These are phyloP conservation scores for Phymatocera aterrima DNA, from an alignment of 2,888 invertebrate genomes.

Conservation along the genomic window DNA sequence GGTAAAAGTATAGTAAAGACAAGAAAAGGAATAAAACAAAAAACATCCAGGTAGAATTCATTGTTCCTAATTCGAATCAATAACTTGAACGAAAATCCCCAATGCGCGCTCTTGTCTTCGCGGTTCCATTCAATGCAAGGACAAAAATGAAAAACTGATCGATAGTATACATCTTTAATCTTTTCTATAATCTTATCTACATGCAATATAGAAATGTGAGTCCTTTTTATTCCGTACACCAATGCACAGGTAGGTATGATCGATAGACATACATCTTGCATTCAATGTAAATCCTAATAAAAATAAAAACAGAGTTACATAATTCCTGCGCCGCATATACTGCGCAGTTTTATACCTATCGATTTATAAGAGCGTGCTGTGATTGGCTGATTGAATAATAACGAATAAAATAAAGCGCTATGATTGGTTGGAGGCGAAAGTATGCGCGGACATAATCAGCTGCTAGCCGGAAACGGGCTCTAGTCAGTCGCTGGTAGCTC, in stretches of 20 bases:
- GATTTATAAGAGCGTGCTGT: not conserved
- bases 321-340: not conserved
- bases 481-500: slow-evolving; percentile 40
- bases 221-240: too few relatives aligned
- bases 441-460: slow-evolving; percentile 38
- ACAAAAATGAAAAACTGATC: not conserved
- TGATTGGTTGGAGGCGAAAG: not conserved
- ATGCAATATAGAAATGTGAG: too few relatives aligned
- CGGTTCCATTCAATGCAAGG: not conserved
- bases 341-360: slow-evolving; percentile 21
- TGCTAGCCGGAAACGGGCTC: slow-evolving; percentile 43
- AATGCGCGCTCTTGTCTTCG: not conserved
- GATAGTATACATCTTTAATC: too few relatives aligned
- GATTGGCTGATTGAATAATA: not conserved
- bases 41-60: not conserved
- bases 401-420: not conserved
- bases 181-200: too few relatives aligned
- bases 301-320: too few relatives aligned
- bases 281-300: too few relatives aligned
- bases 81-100: slow-evolving; percentile 9
- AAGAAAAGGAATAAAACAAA: not conserved
- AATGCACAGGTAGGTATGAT: too few relatives aligned
- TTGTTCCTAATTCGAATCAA: slow-evolving; percentile 22
- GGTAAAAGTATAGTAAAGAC: not conserved
- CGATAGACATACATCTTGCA: too few relatives aligned